A percentile compares a stretch with the other conserved stretches of the same genome.
Conservation (phyloP, 2,113 vertebrate species). For the Eubucco bourcierii region DNA sequence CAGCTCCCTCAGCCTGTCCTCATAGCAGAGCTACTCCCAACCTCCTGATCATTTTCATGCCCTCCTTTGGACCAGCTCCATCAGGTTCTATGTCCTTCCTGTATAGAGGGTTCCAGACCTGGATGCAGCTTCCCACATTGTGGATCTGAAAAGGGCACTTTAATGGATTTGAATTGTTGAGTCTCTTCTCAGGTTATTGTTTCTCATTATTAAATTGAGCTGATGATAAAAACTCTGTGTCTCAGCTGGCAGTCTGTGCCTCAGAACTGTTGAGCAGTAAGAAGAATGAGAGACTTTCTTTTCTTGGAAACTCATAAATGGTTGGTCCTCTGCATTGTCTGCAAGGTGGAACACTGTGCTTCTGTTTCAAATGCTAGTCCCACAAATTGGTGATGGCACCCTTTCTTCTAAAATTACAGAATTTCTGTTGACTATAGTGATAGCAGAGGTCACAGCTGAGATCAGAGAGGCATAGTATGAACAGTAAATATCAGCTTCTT, state of each 20-base stretch:
- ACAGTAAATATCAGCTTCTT: slow-evolving; percentile 41
- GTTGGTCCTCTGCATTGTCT: background rate
- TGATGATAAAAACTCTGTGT: background rate
- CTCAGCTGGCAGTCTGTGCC: background rate
- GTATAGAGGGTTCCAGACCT: too few relatives aligned
- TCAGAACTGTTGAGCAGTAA: background rate
- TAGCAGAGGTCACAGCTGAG: background rate
- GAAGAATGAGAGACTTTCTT: background rate
- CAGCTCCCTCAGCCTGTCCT: too few relatives aligned
- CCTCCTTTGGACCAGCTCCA: too few relatives aligned
- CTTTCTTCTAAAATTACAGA: background rate
- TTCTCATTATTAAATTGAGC: background rate
- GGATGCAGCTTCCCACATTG: accelerated
- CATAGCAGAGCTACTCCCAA: too few relatives aligned
- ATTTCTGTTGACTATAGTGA: background rate
- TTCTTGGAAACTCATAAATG: background rate
- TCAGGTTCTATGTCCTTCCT: too few relatives aligned
- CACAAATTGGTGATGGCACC: background rate
- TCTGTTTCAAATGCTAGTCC: background rate
- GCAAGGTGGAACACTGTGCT: background rate
- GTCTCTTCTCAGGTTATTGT: background rate
- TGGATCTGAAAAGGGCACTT: background rate
- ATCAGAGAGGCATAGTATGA: background rate
- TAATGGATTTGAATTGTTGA: background rate
- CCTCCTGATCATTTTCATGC: too few relatives aligned